Evolutionary conservation across 2,888 invertebrate genomes (phyloP).

Genomic region (Tiphia femorata): DNA sequence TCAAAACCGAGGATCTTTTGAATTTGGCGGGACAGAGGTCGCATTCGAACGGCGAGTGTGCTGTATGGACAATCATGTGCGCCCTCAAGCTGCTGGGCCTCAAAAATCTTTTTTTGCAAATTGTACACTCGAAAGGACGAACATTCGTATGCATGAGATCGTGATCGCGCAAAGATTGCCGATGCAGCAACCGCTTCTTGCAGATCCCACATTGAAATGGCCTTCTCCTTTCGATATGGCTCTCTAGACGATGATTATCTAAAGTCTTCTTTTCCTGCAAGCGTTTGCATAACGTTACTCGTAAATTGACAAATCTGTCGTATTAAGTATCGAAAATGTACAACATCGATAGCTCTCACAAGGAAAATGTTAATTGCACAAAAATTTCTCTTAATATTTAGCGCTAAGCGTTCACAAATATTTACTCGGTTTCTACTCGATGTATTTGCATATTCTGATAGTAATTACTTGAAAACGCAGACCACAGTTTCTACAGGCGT

Average conservation of each 20-base stretch:
- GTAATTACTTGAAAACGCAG: slow-evolving; percentile 37
- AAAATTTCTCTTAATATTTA: too few species aligned
- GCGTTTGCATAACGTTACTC: too few species aligned
- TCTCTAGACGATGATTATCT: slow-evolving; percentile 9
- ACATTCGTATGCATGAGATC: slow-evolving; percentile 37
- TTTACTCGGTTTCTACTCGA: too few species aligned
- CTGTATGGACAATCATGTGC: slow-evolving; percentile 41
- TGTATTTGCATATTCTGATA: too few species aligned
- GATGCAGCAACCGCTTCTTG: slow-evolving; percentile 34
- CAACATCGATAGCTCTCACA: too few species aligned
- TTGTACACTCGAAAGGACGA: slow-evolving; percentile 33
- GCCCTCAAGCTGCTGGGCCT: slow-evolving; percentile 37
- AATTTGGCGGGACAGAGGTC: slow-evolving; percentile 38
- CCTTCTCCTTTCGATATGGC: too few species aligned
- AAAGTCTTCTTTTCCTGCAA: slow-evolving; percentile 18
- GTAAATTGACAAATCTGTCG: too few species aligned
- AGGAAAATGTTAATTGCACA: too few species aligned
- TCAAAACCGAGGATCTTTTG: slow-evolving; percentile 42
- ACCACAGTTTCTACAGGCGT: slow-evolving; percentile 13
- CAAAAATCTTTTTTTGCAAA: slow-evolving; percentile 36
- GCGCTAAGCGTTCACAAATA: too few species aligned
- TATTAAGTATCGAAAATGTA: too few species aligned
- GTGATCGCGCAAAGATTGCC: slow-evolving; percentile 34
- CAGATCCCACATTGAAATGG: slow-evolving; percentile 32
- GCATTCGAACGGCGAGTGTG: slow-evolving; percentile 35